These are phyloP conservation scores for Podotricha telesiphe DNA, from an alignment of 2,888 invertebrate species.

Conservation along the genomic window DNA sequence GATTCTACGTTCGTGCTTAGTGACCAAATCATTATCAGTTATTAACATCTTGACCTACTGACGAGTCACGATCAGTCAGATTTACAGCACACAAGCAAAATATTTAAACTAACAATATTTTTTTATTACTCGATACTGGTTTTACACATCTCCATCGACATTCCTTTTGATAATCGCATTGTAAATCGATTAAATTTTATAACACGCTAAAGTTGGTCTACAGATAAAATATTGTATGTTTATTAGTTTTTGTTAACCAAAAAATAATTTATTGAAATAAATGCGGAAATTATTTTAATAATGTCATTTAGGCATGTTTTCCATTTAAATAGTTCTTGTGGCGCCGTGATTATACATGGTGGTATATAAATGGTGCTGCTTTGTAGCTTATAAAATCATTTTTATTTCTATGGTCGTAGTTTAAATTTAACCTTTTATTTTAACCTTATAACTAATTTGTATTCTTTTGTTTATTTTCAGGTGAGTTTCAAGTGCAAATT, in stretches of 20 bases:
- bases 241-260: conserved; percentile 16
- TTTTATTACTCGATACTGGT: conserved; percentile 25
- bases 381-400: conserved; percentile 15
- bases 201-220: conserved; percentile 23
- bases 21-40: conserved; percentile 61
- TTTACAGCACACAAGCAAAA: conserved; percentile 27
- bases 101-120: conserved; percentile 16
- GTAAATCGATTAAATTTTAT: conserved; percentile 38
- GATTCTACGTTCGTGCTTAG: conserved; percentile 54
- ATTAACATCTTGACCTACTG: conserved; percentile 73
- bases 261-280: conserved; percentile 35
- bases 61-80: conserved; percentile 62
- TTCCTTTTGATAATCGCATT: conserved; percentile 25
- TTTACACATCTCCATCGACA: conserved; percentile 24
- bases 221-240: conserved; percentile 26
- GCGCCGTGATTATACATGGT: conserved; percentile 37
- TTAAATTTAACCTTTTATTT: neutral
- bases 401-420: neutral
- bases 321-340: conserved; percentile 31
- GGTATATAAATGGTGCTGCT: conserved; percentile 29
- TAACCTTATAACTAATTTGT: neutral
- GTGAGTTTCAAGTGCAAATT: conserved; percentile 9
- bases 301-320: conserved; percentile 31
- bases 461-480: conserved; percentile 25
- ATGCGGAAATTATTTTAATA: conserved; percentile 33